Conservation (phyloP, 2,113 vertebrate genomes). For the Chaetura pelagica region DNA sequence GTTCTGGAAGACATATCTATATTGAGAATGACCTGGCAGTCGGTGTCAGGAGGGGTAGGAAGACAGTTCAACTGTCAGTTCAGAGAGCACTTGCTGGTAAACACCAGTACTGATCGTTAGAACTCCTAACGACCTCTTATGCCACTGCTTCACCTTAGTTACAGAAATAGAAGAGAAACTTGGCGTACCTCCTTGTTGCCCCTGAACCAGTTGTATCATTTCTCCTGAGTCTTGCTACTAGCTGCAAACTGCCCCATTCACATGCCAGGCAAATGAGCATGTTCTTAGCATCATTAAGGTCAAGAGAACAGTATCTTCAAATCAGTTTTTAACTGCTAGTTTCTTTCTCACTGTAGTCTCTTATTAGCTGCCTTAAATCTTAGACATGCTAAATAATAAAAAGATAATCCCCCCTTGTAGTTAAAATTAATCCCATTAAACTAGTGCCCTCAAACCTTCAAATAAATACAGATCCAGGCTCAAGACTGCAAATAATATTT, state of each 20-base stretch:
- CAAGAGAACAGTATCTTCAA: neutral
- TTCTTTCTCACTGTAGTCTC: neutral
- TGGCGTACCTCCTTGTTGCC: neutral
- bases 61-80: neutral
- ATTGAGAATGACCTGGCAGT: neutral
- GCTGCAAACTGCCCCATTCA: neutral
- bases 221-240: neutral
- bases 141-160: neutral
- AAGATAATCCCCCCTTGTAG: neutral
- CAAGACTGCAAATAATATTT: neutral
- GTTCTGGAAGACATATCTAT: neutral
- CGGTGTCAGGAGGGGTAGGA: neutral
- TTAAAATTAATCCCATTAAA: neutral
- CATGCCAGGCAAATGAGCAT: fast-evolving
- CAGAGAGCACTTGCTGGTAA: neutral
- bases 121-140: fast-evolving
- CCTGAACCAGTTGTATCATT: neutral
- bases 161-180: neutral
- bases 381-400: neutral
- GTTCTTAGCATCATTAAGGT: neutral
- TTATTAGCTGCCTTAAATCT: neutral
- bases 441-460: neutral
- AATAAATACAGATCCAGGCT: neutral
- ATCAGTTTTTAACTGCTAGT: neutral
- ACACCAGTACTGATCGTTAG: neutral